Percentiles rank a stretch among this genome's conserved stretches.
Evolutionary conservation across 2,888 invertebrate genomes (phyloP).

Genomic region (Leucophora obtusa): DNA sequence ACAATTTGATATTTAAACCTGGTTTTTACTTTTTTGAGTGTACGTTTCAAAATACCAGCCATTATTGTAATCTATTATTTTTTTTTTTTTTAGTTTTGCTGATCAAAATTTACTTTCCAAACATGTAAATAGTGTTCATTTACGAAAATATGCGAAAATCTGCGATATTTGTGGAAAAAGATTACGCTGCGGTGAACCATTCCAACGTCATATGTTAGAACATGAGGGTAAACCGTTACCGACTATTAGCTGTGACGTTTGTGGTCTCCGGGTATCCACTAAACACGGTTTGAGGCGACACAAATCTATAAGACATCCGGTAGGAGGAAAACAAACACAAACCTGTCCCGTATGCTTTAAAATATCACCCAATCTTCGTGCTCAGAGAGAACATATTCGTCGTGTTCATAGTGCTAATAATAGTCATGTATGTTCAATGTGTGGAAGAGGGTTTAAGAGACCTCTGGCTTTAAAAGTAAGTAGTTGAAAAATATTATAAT

Average conservation of each 20-base stretch:
- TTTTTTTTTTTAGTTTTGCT: slow-evolving; percentile 68
- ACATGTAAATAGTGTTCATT: slow-evolving; percentile 72
- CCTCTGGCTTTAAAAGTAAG: slow-evolving; percentile 50
- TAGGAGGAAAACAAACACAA: slow-evolving; percentile 69
- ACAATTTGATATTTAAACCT: no score
- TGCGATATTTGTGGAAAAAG: slow-evolving; percentile 76
- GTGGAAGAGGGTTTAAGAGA: slow-evolving; percentile 75
- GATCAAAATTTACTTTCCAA: slow-evolving; percentile 71
- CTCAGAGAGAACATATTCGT: slow-evolving; percentile 72
- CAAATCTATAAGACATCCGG: slow-evolving; percentile 73
- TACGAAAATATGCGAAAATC: slow-evolving; percentile 73
- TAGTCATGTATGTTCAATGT: slow-evolving; percentile 73
- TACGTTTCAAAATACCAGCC: no score
- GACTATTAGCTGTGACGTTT: slow-evolving; percentile 71
- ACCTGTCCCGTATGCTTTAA: slow-evolving; percentile 72
- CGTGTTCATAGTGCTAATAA: slow-evolving; percentile 72
- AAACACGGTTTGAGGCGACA: slow-evolving; percentile 74
- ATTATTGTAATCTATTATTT: not conserved
- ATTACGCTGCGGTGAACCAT: slow-evolving; percentile 71
- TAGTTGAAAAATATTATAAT: not conserved
- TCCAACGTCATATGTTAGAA: slow-evolving; percentile 73
- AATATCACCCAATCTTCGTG: slow-evolving; percentile 71
- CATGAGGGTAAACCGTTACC: slow-evolving; percentile 70
- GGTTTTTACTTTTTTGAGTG: no score
- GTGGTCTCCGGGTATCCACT: slow-evolving; percentile 70